Percentiles rank a stretch among this genome's conserved stretches.
These are phyloP conservation scores for Neosilurus mollespiculum DNA, from an alignment of 2,797 vertebrate species.

Conservation along the genomic window DNA sequence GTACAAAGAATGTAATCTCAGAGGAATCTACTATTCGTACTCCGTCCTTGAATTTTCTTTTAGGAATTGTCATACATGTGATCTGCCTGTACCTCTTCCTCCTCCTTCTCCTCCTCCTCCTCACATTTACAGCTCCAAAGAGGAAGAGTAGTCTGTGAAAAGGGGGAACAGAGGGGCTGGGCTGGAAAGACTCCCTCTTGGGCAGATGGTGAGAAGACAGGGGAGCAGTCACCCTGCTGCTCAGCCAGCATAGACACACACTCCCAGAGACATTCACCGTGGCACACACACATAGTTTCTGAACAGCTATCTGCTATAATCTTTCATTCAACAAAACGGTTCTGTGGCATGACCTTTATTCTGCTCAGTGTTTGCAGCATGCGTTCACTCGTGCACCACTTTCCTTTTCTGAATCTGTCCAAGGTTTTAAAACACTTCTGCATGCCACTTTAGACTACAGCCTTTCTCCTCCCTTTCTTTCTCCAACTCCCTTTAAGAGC, in stretches of 20 bases:
- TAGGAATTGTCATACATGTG: background rate
- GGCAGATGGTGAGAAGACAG: slow-evolving; percentile 60
- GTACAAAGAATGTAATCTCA: background rate
- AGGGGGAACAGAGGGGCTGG: slow-evolving; percentile 21
- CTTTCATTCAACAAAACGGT: slow-evolving; percentile 45
- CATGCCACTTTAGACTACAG: slow-evolving; percentile 30
- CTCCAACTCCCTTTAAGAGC: slow-evolving; percentile 23
- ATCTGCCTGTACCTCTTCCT: background rate
- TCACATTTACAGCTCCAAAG: slow-evolving; percentile 30
- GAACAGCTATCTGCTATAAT: slow-evolving; percentile 51
- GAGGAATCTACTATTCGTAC: background rate
- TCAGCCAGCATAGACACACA: slow-evolving; percentile 56
- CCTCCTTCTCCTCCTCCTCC: background rate
- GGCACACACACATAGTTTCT: slow-evolving; percentile 41
- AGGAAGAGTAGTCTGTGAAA: slow-evolving; percentile 28
- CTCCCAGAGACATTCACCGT: slow-evolving; percentile 10
- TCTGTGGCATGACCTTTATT: slow-evolving; percentile 43
- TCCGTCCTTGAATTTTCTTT: background rate
- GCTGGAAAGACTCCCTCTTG: slow-evolving; percentile 53
- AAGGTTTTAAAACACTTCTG: slow-evolving; percentile 29
- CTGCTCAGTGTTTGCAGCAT: slow-evolving; percentile 17
- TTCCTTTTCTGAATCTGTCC: slow-evolving; percentile 34
- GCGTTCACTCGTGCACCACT: slow-evolving; percentile 31
- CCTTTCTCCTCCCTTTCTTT: slow-evolving; percentile 22
- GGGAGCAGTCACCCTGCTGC: slow-evolving; percentile 57